Evolutionary conservation across 2,888 invertebrate species (phyloP).

Genomic region (Molorchus minor): DNA sequence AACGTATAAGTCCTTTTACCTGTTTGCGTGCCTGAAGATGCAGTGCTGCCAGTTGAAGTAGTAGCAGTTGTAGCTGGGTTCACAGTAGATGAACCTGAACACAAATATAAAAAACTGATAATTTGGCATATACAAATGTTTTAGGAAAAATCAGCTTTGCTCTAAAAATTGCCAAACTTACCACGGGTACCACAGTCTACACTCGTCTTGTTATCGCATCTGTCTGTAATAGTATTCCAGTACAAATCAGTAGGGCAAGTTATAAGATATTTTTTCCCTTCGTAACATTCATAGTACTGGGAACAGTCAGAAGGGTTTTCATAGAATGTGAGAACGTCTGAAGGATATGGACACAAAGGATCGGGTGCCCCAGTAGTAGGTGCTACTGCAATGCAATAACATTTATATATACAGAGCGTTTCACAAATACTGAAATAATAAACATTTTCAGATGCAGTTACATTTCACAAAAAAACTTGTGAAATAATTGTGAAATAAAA

Average conservation of each 20-base stretch:
- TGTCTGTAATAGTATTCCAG: constrained; percentile 29
- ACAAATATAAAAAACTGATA: too few species aligned
- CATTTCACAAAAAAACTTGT: too few species aligned
- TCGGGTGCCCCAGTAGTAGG: constrained; percentile 6
- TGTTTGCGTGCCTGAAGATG: neutral
- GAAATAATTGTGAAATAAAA: too few species aligned
- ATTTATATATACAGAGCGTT: neutral
- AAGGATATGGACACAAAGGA: constrained; percentile 26
- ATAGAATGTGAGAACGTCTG: constrained; percentile 16
- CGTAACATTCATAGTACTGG: constrained; percentile 34
- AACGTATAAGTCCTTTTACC: too few species aligned
- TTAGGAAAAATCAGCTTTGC: neutral
- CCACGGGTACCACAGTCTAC: constrained; percentile 29
- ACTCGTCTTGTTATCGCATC: constrained; percentile 38
- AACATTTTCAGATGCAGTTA: too few species aligned
- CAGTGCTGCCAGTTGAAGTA: neutral
- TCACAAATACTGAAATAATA: neutral
- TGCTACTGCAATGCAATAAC: neutral
- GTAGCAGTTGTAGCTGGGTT: neutral
- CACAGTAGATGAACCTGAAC: neutral
- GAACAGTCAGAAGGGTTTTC: constrained; percentile 30
- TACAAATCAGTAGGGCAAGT: constrained; percentile 27
- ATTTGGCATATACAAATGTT: too few species aligned
- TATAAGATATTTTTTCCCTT: constrained; percentile 26
- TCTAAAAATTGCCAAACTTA: neutral